Base-by-base conservation (phyloP, 2,888 invertebrate species). In the Drosophila cracens region DNA sequence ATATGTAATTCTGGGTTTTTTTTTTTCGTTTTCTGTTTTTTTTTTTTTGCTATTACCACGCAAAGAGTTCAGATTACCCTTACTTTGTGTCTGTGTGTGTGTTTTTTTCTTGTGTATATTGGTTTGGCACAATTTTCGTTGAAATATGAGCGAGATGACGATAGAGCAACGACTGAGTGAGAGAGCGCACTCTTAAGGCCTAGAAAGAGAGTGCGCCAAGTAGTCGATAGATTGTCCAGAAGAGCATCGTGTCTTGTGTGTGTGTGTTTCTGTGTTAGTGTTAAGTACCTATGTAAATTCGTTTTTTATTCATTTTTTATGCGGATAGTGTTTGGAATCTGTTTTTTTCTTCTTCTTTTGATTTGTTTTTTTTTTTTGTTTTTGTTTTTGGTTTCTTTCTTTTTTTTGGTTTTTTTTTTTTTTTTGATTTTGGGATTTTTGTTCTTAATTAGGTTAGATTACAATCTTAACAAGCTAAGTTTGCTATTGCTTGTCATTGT, bases 211-310 rank as follows among this genome's bases (percentile, higher is more conserved):
- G 46, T 31, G 62, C 56, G 71, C 43, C 25, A 52, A 34, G 38
- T 27, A 51, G 59, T 57, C 46, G 46, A 71, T 33, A 40, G 71
- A 71, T 71, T 71, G 70, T 71, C 70, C 38, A 62, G 58, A 64
- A 58, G 63, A 71, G 57, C 49, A 46, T 52, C 21, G 53, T 53
- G 38, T 67, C 43, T 21, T 51, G 49, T 62, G 74, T 64, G 34
- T 48, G 73, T 64, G 34, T 49, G 57, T 57, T 36, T 0, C 33
- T 38, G 64, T 51, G 36, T 57, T 8, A 13, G 57, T 71, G 56
- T 80, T 86, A 79, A 81, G 87, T 88, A 73, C 68, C 87, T 83
- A 85, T 83, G 84, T 85, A 85, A 85, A 85, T 85, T 85, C 85
- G 85, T 82, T 75, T 88, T 83, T 83, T 67, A 74, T 72, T 68